Evolutionary conservation across 1,140 invertebrate species (phyloP), one percentile per base, ranked within the genome.

Genomic region (Cardiocondyla obscurior): DNA sequence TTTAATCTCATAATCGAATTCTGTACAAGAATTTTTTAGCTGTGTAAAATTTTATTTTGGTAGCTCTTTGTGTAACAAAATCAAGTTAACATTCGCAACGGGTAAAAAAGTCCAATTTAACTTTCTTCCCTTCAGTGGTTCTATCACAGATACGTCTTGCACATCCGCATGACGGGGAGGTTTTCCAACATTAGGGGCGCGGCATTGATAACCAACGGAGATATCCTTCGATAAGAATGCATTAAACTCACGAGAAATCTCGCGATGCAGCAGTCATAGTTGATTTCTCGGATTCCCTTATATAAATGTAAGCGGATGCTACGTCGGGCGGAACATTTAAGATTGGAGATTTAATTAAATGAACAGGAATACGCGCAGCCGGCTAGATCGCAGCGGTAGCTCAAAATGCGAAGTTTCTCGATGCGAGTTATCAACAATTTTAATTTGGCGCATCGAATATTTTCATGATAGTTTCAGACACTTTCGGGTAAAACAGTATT

Each of bases 201-300:
- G 53, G 62, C 62, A 84, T 84, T 76, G 60, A 67, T 72, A 82
- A 79, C 76, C 55, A 72, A 55, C 83, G 69, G 51, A 65, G 67
- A 67, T 85, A 58, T 72, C 60, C 58, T 30, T 44, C 53, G 86
- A 88, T 85, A 87, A 87, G 53, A 85, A 88, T 82, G 49, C 64
- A 62, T 65, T 85, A 85, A 87, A 85, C 70, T 58, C 49, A 25
- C 49, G 25, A 51, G 70, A 65, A 58, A 85, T 77, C 55, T 46
- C 16, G 30, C 46, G 22, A 65, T 57, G 73, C 30, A 79, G 19
- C 28, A 62, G 39, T 51, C 33, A 72, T 44, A 39, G 83, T 87
- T 90, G 85, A 90, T 91, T 86, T 88, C 82, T 88, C 70, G 82
- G 88, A 90, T 90, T 85, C 58, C 64, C 60, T 74, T 57, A 8